These are phyloP conservation scores for Pogona vitticeps DNA, from an alignment of 2,113 vertebrate genomes.

Conservation along the genomic window DNA sequence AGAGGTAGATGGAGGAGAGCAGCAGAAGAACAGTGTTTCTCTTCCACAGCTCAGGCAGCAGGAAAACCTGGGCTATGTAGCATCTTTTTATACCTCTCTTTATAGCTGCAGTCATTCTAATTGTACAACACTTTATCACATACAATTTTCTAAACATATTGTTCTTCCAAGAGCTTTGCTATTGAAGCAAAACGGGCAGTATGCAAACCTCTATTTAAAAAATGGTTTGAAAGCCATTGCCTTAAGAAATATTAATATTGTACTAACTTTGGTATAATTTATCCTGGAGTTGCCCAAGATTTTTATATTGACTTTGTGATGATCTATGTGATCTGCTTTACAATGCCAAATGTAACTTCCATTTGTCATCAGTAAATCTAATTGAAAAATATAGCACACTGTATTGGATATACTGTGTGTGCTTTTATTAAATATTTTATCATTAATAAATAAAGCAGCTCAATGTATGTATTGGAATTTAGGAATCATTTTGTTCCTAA, in stretches of 20 bases:
- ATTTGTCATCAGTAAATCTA: slow-evolving; percentile 26
- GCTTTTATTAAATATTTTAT: slow-evolving; percentile 14
- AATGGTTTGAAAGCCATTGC: background rate
- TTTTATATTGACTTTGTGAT: slow-evolving; percentile 24
- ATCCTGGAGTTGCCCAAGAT: background rate
- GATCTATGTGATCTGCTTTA: slow-evolving; percentile 11
- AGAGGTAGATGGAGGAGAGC: no score
- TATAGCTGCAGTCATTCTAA: no score
- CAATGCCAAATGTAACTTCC: slow-evolving; percentile 29
- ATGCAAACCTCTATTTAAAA: background rate
- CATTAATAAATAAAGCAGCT: slow-evolving; percentile 7
- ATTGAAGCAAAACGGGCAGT: background rate
- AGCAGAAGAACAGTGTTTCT: no score
- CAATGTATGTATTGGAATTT: slow-evolving; percentile 1
- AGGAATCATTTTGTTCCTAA: slow-evolving; percentile 4
- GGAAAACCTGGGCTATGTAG: no score
- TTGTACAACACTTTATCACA: background rate
- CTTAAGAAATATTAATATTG: slow-evolving; percentile 15
- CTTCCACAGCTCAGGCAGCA: no score
- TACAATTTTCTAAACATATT: background rate
- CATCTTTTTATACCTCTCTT: no score
- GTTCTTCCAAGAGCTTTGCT: background rate
- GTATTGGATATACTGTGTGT: background rate
- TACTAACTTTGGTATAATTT: slow-evolving; percentile 10
- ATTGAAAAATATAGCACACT: slow-evolving; percentile 16